These are phyloP conservation scores for Neotragus pygmaeus DNA, from an alignment of 2,113 vertebrate genomes.

Conservation along the genomic window DNA sequence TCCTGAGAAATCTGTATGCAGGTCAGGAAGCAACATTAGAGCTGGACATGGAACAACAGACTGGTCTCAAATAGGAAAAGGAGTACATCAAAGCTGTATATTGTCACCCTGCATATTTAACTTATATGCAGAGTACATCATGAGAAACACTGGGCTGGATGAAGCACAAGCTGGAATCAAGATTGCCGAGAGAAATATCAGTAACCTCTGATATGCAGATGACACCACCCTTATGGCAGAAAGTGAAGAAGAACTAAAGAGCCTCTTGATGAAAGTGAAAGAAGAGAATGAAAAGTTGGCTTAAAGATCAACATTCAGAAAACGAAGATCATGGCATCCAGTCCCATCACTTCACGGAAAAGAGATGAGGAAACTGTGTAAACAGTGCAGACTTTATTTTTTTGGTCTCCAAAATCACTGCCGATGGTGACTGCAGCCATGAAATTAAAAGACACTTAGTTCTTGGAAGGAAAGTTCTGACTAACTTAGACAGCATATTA, in stretches of 20 bases:
- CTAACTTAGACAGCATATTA: neutral
- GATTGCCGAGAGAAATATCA: neutral
- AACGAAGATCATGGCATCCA: fast-evolving
- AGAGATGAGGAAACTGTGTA: neutral
- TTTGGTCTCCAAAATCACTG: fast-evolving
- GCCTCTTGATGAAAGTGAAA: neutral
- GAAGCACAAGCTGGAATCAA: neutral
- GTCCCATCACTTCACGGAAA: neutral
- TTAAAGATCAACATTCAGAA: neutral
- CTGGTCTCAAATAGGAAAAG: neutral
- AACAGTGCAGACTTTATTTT: neutral
- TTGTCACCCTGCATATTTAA: neutral
- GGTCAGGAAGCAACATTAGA: neutral
- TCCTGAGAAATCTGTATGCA: neutral
- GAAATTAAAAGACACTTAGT: neutral
- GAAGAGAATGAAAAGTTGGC: neutral
- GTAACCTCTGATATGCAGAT: neutral
- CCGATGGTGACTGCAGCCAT: neutral
- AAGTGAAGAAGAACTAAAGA: neutral
- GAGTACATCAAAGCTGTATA: neutral
- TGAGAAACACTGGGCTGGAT: neutral
- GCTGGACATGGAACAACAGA: fast-evolving
- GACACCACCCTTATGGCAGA: neutral
- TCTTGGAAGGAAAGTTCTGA: neutral
- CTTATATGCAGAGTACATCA: neutral